Conservation (phyloP, 2,888 invertebrate genomes). For the Drosophila neonasuta region DNA sequence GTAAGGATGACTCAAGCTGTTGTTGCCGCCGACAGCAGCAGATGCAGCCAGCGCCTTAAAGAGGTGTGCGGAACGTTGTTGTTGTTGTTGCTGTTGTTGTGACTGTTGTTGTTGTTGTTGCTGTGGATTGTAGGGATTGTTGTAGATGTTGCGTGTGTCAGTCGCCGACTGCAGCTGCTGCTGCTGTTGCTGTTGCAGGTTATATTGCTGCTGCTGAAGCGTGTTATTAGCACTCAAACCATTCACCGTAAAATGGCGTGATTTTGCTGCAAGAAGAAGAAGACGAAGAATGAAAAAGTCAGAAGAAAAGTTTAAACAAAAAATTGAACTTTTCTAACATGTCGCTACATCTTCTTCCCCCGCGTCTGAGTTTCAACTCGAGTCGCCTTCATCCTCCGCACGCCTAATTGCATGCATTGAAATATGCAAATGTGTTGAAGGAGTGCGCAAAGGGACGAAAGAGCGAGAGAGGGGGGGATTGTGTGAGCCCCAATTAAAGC, state of each 20-base stretch:
- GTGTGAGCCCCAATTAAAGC: slow-evolving; percentile 74
- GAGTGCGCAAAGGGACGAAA: neutral
- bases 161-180: slow-evolving; percentile 81
- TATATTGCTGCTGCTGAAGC: slow-evolving; percentile 83
- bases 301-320: slow-evolving; percentile 46
- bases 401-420: slow-evolving; percentile 77
- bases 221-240: slow-evolving; percentile 82
- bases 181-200: slow-evolving; percentile 81
- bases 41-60: slow-evolving; percentile 77
- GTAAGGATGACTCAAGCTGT: slow-evolving; percentile 74
- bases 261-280: slow-evolving; percentile 84
- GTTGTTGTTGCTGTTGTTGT: slow-evolving; percentile 65
- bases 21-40: slow-evolving; percentile 62
- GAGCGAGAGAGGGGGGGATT: slow-evolving; percentile 8
- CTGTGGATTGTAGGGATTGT: slow-evolving; percentile 82
- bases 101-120: slow-evolving; percentile 61
- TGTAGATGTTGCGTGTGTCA: slow-evolving; percentile 84
- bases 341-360: slow-evolving; percentile 48
- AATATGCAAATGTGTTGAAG: slow-evolving; percentile 74
- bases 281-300: slow-evolving; percentile 5
- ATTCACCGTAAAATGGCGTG: slow-evolving; percentile 88
- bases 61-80: slow-evolving; percentile 75
- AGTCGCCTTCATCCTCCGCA: slow-evolving; percentile 8
- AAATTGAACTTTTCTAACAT: slow-evolving; percentile 50
- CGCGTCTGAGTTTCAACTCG: neutral